Evolutionary conservation across 2,113 vertebrate genomes (phyloP).

Genomic region (Zosterops japonicus): DNA sequence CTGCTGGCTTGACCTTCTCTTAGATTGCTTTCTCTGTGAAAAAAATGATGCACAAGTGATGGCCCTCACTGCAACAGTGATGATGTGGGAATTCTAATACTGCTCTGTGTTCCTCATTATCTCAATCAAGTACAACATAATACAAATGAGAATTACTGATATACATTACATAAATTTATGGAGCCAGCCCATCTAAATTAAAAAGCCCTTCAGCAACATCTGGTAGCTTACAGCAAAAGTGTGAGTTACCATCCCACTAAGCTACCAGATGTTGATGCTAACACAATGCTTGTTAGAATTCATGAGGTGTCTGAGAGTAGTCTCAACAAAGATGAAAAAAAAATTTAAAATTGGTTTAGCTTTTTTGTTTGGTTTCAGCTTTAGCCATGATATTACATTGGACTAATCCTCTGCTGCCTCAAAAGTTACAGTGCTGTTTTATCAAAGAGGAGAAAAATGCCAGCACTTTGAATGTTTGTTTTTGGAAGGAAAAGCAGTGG

Average conservation of each 20-base stretch:
- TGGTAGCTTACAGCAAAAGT: not conserved
- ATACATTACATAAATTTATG: not conserved
- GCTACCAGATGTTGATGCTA: conserved; percentile 26
- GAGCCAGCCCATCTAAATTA: conserved; percentile 8
- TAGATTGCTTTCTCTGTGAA: conserved; percentile 20
- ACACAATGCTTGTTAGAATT: conserved; percentile 1
- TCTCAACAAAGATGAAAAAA: not conserved
- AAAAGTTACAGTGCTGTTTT: conserved; percentile 10
- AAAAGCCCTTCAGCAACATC: conserved; percentile 23
- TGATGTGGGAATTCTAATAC: not conserved
- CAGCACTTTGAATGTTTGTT: not conserved
- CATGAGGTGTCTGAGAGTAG: not conserved
- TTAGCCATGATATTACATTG: conserved; percentile 9
- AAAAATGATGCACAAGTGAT: not conserved
- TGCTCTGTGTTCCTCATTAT: not conserved
- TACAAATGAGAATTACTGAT: not conserved
- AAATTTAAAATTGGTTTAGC: not conserved
- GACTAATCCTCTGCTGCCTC: conserved; percentile 20
- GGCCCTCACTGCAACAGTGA: not conserved
- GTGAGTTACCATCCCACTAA: not conserved
- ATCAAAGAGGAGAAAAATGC: not conserved
- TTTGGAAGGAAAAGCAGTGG: not conserved
- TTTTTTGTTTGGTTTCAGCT: conserved; percentile 28
- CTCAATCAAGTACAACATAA: not conserved
- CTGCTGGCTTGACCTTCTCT: conserved; percentile 62